Percentiles rank a stretch among this genome's conserved stretches.
phyloP scores from a whole-genome alignment of 2,113 vertebrate species.

The Catharus fuscescens region DNA sequence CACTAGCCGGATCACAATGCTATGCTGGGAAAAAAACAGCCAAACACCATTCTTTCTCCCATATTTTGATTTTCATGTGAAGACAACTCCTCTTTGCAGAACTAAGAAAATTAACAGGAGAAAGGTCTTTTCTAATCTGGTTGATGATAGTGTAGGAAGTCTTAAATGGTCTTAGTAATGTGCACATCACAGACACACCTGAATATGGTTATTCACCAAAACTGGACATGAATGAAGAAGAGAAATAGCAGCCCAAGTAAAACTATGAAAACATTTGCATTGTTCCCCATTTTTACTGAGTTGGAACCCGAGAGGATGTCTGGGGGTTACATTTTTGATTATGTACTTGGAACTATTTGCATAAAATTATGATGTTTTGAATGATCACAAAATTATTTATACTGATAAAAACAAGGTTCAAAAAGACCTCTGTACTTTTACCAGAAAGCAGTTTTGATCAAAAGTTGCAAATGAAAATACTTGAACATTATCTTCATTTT shows the following conservation, averaged over 20 bases:
- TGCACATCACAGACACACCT: not conserved
- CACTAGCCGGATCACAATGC: not conserved
- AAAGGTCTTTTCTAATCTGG: accelerated
- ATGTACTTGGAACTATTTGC: not conserved
- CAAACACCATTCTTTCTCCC: not conserved
- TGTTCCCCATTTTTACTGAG: not conserved
- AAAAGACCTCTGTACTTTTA: not conserved
- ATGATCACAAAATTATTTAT: not conserved
- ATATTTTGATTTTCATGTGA: not conserved
- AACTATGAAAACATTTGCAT: not conserved
- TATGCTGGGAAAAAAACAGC: not conserved
- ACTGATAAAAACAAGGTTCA: not conserved
- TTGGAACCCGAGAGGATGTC: not conserved
- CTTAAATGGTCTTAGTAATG: not conserved
- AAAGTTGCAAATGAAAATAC: not conserved
- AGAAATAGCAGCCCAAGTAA: not conserved
- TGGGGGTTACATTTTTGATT: not conserved
- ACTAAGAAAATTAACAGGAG: not conserved
- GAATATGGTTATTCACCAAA: not conserved
- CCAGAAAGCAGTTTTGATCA: not conserved
- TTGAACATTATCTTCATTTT: not conserved
- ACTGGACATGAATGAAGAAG: not conserved
- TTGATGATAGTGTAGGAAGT: not conserved
- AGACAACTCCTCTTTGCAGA: not conserved
- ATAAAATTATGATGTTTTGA: not conserved